Conservation (phyloP, 2,797 vertebrate genomes). For the Pseudochirops corinnae region DNA sequence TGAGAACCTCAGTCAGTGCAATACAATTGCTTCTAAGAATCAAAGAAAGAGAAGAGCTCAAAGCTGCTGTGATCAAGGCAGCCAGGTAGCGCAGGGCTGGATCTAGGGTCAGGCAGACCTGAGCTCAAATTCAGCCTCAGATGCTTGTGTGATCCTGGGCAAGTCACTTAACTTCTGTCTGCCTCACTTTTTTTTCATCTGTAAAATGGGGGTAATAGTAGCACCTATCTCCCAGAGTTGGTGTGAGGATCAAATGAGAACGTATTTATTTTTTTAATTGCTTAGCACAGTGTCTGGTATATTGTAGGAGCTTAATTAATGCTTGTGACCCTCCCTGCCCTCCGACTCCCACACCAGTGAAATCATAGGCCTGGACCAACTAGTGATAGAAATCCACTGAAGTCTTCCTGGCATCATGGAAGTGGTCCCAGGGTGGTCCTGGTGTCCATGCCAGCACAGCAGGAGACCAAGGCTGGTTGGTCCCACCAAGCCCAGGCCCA, state of each 20-base stretch:
- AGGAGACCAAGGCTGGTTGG: background rate
- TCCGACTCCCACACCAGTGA: background rate
- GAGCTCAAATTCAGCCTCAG: background rate
- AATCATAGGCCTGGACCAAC: background rate
- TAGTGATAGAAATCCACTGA: background rate
- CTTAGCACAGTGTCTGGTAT: background rate
- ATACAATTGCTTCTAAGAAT: background rate
- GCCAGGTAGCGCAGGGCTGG: background rate
- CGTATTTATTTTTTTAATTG: background rate
- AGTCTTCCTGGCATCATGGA: background rate
- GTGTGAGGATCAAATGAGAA: background rate
- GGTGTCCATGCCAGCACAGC: too few relatives aligned
- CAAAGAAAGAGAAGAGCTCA: background rate
- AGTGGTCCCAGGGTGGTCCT: background rate
- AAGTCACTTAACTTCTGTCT: background rate
- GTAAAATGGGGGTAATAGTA: background rate
- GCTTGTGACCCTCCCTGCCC: background rate
- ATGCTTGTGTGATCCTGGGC: background rate
- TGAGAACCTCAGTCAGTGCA: background rate
- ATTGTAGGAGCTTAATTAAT: background rate
- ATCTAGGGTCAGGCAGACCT: background rate
- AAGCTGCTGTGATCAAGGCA: background rate
- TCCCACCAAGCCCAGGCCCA: background rate
- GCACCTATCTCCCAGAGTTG: background rate
- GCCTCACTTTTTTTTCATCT: background rate